Conservation (phyloP, 2,888 invertebrate genomes). For the Protonemura montana region DNA sequence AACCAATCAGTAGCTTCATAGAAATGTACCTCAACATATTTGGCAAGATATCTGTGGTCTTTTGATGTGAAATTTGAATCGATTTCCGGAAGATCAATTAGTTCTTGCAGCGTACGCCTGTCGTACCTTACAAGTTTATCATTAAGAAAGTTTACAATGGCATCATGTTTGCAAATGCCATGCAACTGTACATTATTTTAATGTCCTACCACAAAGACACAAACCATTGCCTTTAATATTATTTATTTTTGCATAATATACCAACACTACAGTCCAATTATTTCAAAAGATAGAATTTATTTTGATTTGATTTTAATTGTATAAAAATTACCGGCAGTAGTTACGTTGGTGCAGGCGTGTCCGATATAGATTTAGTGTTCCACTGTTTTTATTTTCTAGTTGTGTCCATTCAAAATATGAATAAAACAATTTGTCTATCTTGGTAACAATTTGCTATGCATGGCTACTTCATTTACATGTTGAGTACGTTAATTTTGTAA, state of each 20-base stretch:
- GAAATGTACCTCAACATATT: background rate
- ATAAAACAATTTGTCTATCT: background rate
- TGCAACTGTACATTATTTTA: background rate
- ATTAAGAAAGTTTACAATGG: background rate
- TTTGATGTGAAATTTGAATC: background rate
- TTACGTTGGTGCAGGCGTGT: background rate
- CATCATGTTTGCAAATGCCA: background rate
- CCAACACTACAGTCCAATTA: background rate
- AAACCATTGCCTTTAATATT: background rate
- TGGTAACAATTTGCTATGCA: background rate
- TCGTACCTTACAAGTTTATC: background rate
- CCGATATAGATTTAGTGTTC: background rate
- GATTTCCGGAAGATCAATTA: background rate
- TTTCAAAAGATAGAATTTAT: background rate
- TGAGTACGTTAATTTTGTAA: too few species aligned
- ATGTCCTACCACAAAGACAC: background rate
- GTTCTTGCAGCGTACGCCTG: background rate
- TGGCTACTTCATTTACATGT: background rate
- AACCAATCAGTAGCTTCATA: background rate
- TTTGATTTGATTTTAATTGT: background rate
- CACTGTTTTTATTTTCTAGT: background rate
- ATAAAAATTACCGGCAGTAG: background rate
- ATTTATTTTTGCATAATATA: background rate
- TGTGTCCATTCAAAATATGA: background rate
- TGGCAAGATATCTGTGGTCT: background rate